phyloP scores from a whole-genome alignment of 1,140 invertebrate genomes.

The Drosophila biarmipes region DNA sequence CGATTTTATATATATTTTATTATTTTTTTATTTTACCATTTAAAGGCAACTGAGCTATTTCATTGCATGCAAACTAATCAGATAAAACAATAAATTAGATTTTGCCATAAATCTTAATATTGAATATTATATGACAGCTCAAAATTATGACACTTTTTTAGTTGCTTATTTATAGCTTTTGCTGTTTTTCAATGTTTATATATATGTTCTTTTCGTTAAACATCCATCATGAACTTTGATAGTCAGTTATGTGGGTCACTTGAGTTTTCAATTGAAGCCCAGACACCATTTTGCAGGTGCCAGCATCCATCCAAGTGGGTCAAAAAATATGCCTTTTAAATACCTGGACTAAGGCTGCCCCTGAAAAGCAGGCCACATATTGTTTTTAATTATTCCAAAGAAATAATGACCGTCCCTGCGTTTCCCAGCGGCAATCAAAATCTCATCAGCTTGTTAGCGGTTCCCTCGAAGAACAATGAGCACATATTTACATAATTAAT shows the following conservation, averaged over 20 bases:
- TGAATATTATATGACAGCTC: not conserved
- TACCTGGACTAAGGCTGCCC: not conserved
- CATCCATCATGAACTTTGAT: not conserved
- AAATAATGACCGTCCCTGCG: conserved; percentile 36
- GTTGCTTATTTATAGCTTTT: not conserved
- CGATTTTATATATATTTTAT: too few relatives aligned
- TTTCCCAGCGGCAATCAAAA: conserved; percentile 54
- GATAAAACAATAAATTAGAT: not conserved
- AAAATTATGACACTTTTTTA: not conserved
- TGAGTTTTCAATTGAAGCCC: not conserved
- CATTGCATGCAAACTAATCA: too few relatives aligned
- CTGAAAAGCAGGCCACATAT: conserved; percentile 23
- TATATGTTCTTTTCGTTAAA: not conserved
- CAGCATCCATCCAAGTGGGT: not conserved
- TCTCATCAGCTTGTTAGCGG: conserved; percentile 51
- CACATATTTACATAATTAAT: conserved; percentile 71
- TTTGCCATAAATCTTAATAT: not conserved
- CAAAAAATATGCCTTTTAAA: not conserved
- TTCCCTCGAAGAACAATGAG: conserved; percentile 33
- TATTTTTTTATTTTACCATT: too few relatives aligned
- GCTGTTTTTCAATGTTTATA: not conserved
- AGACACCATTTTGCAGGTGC: not conserved
- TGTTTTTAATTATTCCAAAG: conserved; percentile 40
- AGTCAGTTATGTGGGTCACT: conserved; percentile 2
- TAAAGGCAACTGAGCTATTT: too few relatives aligned